Base-by-base conservation (phyloP, 2,888 invertebrate genomes). In the Trichopoda pennipes region DNA sequence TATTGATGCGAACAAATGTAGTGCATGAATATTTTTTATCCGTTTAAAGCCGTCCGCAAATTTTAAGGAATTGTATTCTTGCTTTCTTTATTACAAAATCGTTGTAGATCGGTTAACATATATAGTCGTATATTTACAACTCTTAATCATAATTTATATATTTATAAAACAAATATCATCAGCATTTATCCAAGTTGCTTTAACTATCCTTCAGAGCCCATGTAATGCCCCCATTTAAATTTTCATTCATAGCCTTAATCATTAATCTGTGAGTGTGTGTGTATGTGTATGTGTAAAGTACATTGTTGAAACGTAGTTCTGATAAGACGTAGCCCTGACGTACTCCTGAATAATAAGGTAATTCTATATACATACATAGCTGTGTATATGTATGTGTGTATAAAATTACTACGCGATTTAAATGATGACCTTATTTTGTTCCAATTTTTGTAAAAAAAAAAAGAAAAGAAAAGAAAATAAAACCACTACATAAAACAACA, bases 301-400 rank as follows among this genome's bases (percentile, higher is more conserved):
- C 63, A 75, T 85, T 87, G 85, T 87, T 86, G 84, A 77, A 77
- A 77, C 77, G 77, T 77, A 77, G 77, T 77, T 77, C 77, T 77
- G 77, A 77, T 77, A 77, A 77, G 77, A 70, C 77, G 77, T 70
- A 77, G 77, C 77, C 77, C 77, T 77, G 77, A 77, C 77, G 77
- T 56, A 77, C 77, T 70, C 70, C 77, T 77, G 70, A 47, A 56
- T 56, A 63, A 42, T 7, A 49, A 35, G 6, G 77, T 77, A 77
- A 77, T 77, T 70, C 70, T 77, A 77, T 77, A 77, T 77, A 77
- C 70, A 77, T 77, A 69, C 76, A 69, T 77, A 53, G 14, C 51
- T 17, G 21, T 69, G 69, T 53, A 63, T 64, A 70, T 77, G 77
- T 77, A 63, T 77, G 38, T 70, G 70, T 77, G 70, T 63, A 63